Conservation (phyloP, 2,113 vertebrate species). For the Hucho hucho region DNA sequence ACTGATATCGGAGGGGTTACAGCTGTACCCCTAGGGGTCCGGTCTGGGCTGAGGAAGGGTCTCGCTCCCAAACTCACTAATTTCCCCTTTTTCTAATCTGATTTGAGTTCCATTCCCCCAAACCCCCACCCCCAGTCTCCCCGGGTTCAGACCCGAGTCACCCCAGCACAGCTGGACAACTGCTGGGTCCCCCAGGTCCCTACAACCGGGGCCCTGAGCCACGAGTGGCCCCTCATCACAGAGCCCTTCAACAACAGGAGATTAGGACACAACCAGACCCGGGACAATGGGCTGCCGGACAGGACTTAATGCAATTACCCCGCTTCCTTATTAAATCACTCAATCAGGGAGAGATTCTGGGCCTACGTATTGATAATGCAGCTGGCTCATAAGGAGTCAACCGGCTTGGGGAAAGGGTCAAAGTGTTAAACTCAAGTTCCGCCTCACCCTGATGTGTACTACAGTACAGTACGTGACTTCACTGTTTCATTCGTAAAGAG, state of each 20-base stretch:
- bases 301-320: constrained; percentile 60
- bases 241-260: constrained; percentile 45
- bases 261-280: constrained; percentile 35
- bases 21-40: constrained; percentile 39
- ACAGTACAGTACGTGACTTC: too few relatives aligned
- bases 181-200: constrained; percentile 35
- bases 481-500: too few relatives aligned
- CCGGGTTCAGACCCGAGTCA: constrained; percentile 38
- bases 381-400: constrained; percentile 24
- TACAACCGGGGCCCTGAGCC: constrained; percentile 17
- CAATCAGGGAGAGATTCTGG: constrained; percentile 37
- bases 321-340: constrained; percentile 67
- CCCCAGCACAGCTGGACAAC: constrained; percentile 39
- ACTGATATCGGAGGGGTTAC: not conserved
- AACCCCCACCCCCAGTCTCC: not conserved
- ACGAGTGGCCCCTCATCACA: constrained; percentile 2
- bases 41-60: constrained; percentile 2
- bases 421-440: too few relatives aligned
- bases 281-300: constrained; percentile 54
- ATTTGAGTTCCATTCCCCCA: constrained; percentile 14
- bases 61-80: constrained; percentile 16
- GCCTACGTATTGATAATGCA: constrained; percentile 26
- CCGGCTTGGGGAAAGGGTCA: constrained; percentile 15
- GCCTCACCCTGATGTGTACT: too few relatives aligned
- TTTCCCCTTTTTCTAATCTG: constrained; percentile 33